A percentile compares a stretch with the other conserved stretches of the same genome.
phyloP scores from a whole-genome alignment of 92 coral and sea anemone species.

The Anthopleura xanthogrammica region DNA sequence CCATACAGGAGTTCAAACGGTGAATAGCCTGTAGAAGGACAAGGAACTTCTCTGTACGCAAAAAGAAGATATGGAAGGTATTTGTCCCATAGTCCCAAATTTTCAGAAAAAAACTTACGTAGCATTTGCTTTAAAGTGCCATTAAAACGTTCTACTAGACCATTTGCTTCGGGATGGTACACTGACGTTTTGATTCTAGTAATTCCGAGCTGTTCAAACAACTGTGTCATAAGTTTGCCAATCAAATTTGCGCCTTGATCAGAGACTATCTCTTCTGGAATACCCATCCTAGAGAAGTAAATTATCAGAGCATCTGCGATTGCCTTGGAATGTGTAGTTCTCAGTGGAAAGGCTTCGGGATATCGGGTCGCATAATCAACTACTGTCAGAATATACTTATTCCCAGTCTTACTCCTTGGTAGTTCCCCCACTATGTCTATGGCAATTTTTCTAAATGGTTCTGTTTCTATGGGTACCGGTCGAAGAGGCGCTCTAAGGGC shows the following conservation, averaged over 20 bases:
- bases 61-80: constrained; percentile 28
- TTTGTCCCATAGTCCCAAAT: constrained; percentile 24
- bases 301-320: too few relatives aligned
- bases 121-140: constrained; percentile 19
- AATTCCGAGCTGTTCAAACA: constrained; percentile 23
- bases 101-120: constrained; percentile 22
- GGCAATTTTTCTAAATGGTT: too few relatives aligned
- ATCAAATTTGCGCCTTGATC: constrained; percentile 44
- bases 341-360: too few relatives aligned
- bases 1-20: constrained; percentile 41
- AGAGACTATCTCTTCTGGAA: too few relatives aligned
- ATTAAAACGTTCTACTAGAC: not conserved
- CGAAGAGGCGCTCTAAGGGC: too few relatives aligned
- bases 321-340: too few relatives aligned
- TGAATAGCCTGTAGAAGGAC: constrained; percentile 26
- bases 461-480: too few relatives aligned
- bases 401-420: too few relatives aligned
- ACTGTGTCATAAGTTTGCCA: constrained; percentile 28
- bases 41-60: constrained; percentile 37
- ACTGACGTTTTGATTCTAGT: constrained; percentile 29
- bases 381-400: too few relatives aligned
- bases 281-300: too few relatives aligned
- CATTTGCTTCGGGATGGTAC: constrained; percentile 31
- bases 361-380: too few relatives aligned
- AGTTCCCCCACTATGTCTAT: too few relatives aligned